Conservation (phyloP, 2,113 vertebrate genomes). For the Oreamnos americanus region DNA sequence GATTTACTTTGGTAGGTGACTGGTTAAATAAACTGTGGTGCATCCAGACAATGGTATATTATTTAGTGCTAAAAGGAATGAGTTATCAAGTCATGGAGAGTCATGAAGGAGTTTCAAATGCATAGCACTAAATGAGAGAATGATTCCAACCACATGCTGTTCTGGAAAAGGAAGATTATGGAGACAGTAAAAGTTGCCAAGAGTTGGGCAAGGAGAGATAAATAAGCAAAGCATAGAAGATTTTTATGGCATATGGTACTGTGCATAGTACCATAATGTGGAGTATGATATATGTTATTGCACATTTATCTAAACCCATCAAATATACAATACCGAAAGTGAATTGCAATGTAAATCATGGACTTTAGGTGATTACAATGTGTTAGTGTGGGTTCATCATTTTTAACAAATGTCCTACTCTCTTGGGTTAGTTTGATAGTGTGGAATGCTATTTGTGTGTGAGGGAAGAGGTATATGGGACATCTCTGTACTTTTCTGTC, state of each 20-base stretch:
- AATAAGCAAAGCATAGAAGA: not conserved
- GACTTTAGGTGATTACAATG: not conserved
- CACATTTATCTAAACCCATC: not conserved
- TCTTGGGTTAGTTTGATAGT: not conserved
- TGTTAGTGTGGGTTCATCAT: not conserved
- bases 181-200: not conserved
- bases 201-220: not conserved
- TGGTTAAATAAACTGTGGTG: not conserved
- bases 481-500: not conserved
- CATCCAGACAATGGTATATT: not conserved
- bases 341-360: not conserved
- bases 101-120: not conserved
- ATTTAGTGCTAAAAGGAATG: not conserved
- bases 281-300: not conserved
- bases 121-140: not conserved
- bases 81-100: not conserved
- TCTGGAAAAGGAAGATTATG: not conserved
- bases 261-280: not conserved
- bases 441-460: not conserved
- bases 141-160: not conserved
- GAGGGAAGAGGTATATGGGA: too few species aligned
- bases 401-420: not conserved
- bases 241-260: not conserved
- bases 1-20: not conserved
- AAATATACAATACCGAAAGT: not conserved